phyloP scores from a whole-genome alignment of 2,113 vertebrate genomes.

The Semicossyphus pulcher region DNA sequence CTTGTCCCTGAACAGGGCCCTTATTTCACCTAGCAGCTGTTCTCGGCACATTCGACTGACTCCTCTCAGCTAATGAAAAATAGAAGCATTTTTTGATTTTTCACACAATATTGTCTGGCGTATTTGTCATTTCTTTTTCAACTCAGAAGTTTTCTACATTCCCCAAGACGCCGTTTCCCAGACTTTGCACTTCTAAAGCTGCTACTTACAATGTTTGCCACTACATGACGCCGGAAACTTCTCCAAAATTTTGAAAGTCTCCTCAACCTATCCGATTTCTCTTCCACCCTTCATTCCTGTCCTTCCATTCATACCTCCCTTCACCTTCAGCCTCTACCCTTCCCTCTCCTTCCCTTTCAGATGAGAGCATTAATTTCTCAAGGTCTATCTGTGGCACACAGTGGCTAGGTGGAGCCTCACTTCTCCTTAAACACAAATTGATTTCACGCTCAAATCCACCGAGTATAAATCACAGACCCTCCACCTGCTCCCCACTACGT shows the following conservation, averaged over 20 bases:
- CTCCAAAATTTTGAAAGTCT: conserved; percentile 1
- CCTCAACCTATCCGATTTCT: background rate
- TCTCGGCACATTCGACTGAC: conserved; percentile 6
- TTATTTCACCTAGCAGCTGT: conserved; percentile 27
- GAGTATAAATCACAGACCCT: conserved; percentile 51
- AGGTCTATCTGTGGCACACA: conserved; percentile 58
- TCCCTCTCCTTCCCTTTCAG: conserved; percentile 26
- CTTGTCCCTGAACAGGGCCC: conserved; percentile 7
- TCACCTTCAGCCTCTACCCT: conserved; percentile 29
- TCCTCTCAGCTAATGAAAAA: conserved; percentile 1
- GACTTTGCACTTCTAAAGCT: background rate
- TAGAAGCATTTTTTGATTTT: background rate
- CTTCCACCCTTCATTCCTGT: background rate
- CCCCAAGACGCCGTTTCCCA: background rate
- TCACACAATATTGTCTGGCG: background rate
- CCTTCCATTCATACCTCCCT: conserved; percentile 10
- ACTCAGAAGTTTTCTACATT: conserved; percentile 15
- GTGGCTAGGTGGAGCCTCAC: conserved; percentile 36
- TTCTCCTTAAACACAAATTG: conserved; percentile 68
- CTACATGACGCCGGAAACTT: background rate
- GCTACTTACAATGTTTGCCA: background rate
- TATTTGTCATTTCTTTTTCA: background rate
- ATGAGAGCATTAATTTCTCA: conserved; percentile 58
- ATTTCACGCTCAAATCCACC: conserved; percentile 69
- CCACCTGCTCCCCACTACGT: conserved; percentile 46